Base-by-base conservation (phyloP, 1,140 invertebrate genomes). In the Macrotrachela quadricornifera region DNA sequence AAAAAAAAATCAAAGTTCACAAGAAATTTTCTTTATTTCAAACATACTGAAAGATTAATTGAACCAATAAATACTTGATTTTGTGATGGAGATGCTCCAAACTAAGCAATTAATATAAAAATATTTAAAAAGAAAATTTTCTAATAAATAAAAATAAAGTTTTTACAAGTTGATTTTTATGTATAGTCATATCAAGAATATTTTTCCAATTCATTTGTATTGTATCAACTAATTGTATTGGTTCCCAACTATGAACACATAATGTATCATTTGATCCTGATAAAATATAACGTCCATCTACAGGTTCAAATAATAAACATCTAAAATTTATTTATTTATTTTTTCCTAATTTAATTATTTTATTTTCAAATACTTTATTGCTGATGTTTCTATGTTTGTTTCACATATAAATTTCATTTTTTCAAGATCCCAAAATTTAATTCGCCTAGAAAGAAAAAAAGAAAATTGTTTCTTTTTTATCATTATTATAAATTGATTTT, bases 211-310 rank as follows among this genome's bases (percentile, higher is more conserved):
- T 77, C 41, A 84, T 79, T 54, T 77, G 74, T 6, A 92, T 75
- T 11, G 79, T 77, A 66, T 94, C 87, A 59, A 81, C 75, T 43
- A 81, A 79, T 57, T 80, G 74, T 17, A 80, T 77, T 10, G 91
- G 90, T 66, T 96, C 91, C 88, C 88, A 95, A 15, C 81, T 82
- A 66, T 87, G 80, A 16, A 94, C 83, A 71, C 85, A 84, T 46
- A 96, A 72, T 36, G 78, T 76, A 64, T 91, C 84, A 60, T 79
- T 76, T 56, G 80, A 79, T 49, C 82, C 87, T 57, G 82, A 80
- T 69, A 86, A 85, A 15, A 95, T 69, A 66, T 84, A 87, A 59
- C 82, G 77, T 9, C 90, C 90, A 62, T 84, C 8, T 4, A 8
- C 82, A 51, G 80, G 78, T 71, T 83, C 83, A 68, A 90, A 91